Percentiles rank a stretch among this genome's conserved stretches.
These are phyloP conservation scores for Marasmarcha lunaedactyla DNA, from an alignment of 2,888 invertebrate genomes.

Conservation along the genomic window DNA sequence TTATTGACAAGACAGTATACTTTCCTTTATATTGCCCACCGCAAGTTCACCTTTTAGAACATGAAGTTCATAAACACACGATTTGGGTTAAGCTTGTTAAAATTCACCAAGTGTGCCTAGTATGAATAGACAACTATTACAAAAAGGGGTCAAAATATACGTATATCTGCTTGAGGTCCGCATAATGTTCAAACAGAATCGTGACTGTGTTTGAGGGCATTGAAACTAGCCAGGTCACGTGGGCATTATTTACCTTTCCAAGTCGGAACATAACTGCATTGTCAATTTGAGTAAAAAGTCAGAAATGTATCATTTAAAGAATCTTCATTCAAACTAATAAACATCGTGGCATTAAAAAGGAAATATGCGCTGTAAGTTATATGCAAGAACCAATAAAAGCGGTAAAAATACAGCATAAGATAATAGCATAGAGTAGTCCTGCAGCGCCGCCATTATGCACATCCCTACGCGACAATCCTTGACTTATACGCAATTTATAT, in stretches of 20 bases:
- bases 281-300: background rate
- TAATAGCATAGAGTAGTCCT: background rate
- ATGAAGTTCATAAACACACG: background rate
- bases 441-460: constrained; percentile 5
- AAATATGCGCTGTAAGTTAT: background rate
- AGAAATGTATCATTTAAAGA: too few relatives aligned
- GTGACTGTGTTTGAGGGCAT: constrained; percentile 14
- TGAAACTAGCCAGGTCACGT: constrained; percentile 4
- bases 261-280: too few relatives aligned
- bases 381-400: background rate
- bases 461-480: constrained; percentile 35
- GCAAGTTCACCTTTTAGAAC: background rate
- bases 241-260: background rate
- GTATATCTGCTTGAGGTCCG: constrained; percentile 23
- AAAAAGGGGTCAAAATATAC: constrained; percentile 37
- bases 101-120: constrained; percentile 31
- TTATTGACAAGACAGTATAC: too few relatives aligned
- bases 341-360: background rate
- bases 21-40: too few relatives aligned
- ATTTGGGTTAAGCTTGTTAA: constrained; percentile 18
- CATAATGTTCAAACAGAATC: constrained; percentile 12
- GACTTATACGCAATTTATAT: constrained; percentile 55
- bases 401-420: background rate
- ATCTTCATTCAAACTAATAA: too few relatives aligned
- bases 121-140: constrained; percentile 42